Evolutionary conservation across 2,797 vertebrate species (phyloP), one percentile per base, ranked within the genome.

Genomic region (Chaetophractus vellerosus): DNA sequence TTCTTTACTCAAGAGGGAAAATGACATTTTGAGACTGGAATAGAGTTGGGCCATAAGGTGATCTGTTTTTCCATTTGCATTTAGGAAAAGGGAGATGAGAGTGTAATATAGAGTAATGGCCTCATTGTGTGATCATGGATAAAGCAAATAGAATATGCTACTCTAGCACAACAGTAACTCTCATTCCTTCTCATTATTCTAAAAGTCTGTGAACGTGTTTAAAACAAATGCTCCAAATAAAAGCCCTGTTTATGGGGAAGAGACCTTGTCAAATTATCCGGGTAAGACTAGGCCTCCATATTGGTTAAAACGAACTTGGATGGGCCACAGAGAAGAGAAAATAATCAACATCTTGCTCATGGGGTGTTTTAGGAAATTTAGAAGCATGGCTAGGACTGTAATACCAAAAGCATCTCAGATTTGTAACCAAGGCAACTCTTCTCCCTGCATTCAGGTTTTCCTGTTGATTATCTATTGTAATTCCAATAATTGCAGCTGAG

Each of bases 351-450:
- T 41, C 90, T 90, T 72, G 74, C 57, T 93, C 61, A 66, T 83
- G 59, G 69, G 52, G 52, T 80, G 68, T 86, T 88, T 76, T 57
- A 68, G 95, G 78, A 92, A 80, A 93, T 96, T 90, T 91, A 41
- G 74, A 96, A 93, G 74, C 31, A 36, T 2, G 38, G 74, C 41
- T 87, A 59, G 41, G 80, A 91, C 48, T 45, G 1, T 76, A 88
- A 91, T 50, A 83, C 69, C 89, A 52, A 63, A 45, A 88, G 64
- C 61, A n/a, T 92, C 55, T 38, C 97, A 95, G 96, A 88, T 96
- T 98, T 97, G 98, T 98, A 98, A 98, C 98, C 98, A 98, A 98
- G 98, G 98, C 97, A 98, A 98, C 98, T 91, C 84, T 97, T 94
- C 87, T 96, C 61, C 89, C 96, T 74, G 95, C 96, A 93, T 97